Base-by-base conservation (phyloP, 1,140 invertebrate genomes). In the Scaptomyza montana region DNA sequence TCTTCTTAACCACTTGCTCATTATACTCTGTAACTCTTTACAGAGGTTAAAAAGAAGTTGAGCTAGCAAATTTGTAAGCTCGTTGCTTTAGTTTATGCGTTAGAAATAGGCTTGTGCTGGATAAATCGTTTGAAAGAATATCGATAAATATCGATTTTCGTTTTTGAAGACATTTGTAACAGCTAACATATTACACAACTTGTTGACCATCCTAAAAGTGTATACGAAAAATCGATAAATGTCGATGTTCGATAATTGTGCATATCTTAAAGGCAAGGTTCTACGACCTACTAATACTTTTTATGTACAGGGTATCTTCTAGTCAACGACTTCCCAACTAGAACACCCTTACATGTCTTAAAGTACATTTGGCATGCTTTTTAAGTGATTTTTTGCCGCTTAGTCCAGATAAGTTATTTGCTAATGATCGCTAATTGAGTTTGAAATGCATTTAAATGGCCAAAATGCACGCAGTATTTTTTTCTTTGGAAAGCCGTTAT, bases 371-470 rank as follows among this genome's bases (percentile, higher is more conserved):
- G 49, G 61, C 64, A 51, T 76, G 66, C 74, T 67, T 73, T 80
- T 76, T 46, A 65, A 82, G 70, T 79, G 84, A 79, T 82, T 89
- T 81, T 75, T 66, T 79, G 54, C 64, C 49, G 60, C 59, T 62
- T 64, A 47, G 54, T 61, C 51, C 56, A n/a, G 56, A 46, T 5
- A 70, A 86, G 81, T 84, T 89, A 89, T 89, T 89, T 80, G 59
- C 77, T 89, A 89, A 89, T 89, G 84, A 89, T 61, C 60, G 67
- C 84, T 84, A 89, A 89, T 89, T 89, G 84, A 80, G 80, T 89
- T 89, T 82, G 70, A 89, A 89, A 89, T 89, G 84, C 77, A 53
- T 36, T 73, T 77, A 80, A 87, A 84, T 74, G 77, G 64, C 81
- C 78, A 71, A 80, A 89, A 69, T 74, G 70, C 61, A 66, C 4